These are phyloP conservation scores for Aleadryas rufinucha DNA, from an alignment of 2,113 vertebrate species.

Conservation along the genomic window DNA sequence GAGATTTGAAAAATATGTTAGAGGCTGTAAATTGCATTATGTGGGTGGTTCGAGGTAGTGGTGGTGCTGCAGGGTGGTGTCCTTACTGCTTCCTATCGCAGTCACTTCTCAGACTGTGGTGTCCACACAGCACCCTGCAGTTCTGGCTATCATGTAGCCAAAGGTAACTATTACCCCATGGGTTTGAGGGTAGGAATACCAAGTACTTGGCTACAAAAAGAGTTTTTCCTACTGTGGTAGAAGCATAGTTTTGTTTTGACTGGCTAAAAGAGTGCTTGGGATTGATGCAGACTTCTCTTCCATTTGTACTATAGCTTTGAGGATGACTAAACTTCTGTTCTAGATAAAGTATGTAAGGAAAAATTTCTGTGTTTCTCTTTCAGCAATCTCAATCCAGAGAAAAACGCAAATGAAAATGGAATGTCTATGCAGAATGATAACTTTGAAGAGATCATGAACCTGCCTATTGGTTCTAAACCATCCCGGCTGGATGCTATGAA, in stretches of 20 bases:
- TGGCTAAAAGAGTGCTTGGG: not conserved
- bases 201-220: not conserved
- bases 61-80: not conserved
- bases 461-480: conserved; percentile 83
- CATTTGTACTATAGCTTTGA: not conserved
- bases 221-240: not conserved
- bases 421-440: conserved; percentile 72
- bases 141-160: not conserved
- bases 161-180: too few relatives aligned
- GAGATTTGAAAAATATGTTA: not conserved
- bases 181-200: not conserved
- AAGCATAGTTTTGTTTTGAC: not conserved
- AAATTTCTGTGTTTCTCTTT: not conserved
- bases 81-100: not conserved
- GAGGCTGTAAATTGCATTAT: not conserved
- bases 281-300: not conserved
- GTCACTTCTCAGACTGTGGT: not conserved
- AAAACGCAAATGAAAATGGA: conserved; percentile 85
- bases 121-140: rapidly evolving
- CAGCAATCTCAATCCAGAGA: conserved; percentile 62
- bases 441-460: conserved; percentile 90
- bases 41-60: not conserved
- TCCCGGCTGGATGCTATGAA: conserved; percentile 76
- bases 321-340: not conserved
- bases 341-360: not conserved